phyloP scores from a whole-genome alignment of 2,888 invertebrate genomes.

The Apodemia hepburni region DNA sequence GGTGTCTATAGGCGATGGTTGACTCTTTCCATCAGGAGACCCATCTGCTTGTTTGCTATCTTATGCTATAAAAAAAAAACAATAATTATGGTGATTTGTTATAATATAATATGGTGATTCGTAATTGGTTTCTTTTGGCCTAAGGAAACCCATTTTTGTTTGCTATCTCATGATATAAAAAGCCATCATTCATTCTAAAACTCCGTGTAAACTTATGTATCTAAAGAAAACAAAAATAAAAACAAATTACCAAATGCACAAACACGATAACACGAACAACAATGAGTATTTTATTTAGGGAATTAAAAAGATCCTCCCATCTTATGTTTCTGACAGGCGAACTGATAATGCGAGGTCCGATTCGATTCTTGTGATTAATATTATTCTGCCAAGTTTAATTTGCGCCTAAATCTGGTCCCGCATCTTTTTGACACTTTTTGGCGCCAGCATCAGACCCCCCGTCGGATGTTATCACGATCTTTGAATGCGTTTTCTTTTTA shows the following conservation, averaged over 20 bases:
- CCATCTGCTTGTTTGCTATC: too few relatives aligned
- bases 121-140: too few relatives aligned
- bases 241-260: background rate
- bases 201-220: too few relatives aligned
- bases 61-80: too few relatives aligned
- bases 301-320: slow-evolving; percentile 9
- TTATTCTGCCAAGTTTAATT: slow-evolving; percentile 30
- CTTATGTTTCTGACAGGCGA: slow-evolving; percentile 16
- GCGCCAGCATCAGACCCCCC: slow-evolving; percentile 36
- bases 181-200: too few relatives aligned
- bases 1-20: too few relatives aligned
- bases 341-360: slow-evolving; percentile 17
- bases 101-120: too few relatives aligned
- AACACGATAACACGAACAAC: background rate
- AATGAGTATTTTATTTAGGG: slow-evolving; percentile 6
- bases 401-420: slow-evolving; percentile 28
- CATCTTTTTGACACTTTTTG: slow-evolving; percentile 40
- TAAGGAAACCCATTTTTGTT: too few relatives aligned
- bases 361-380: slow-evolving; percentile 22
- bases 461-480: slow-evolving; percentile 37
- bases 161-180: too few relatives aligned
- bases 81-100: too few relatives aligned
- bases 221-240: too few relatives aligned
- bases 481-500: slow-evolving; percentile 29
- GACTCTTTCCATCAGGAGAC: too few relatives aligned